These are phyloP conservation scores for Pterocles gutturalis DNA, from an alignment of 2,113 vertebrate species.

Conservation along the genomic window DNA sequence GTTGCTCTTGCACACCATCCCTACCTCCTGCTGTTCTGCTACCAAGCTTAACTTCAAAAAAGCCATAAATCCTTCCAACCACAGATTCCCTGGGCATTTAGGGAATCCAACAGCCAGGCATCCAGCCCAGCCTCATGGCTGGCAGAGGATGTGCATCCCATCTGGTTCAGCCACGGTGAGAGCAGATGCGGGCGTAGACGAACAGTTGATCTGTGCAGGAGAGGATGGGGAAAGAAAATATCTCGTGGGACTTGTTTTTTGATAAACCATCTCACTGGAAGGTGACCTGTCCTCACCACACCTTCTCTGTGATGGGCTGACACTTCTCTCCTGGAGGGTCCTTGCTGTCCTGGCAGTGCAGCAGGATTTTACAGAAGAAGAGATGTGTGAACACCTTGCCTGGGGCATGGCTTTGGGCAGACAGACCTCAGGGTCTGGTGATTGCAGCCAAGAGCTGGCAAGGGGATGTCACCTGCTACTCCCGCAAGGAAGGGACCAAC, in stretches of 20 bases:
- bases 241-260: neutral
- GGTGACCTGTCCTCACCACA: neutral
- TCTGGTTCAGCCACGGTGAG: accelerated
- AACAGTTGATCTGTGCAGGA: neutral
- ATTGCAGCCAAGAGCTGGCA: neutral
- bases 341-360: neutral
- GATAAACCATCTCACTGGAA: neutral
- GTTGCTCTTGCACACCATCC: neutral
- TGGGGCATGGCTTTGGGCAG: neutral
- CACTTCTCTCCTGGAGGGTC: neutral
- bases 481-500: too few relatives aligned
- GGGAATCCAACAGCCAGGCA: neutral
- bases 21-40: neutral
- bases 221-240: neutral
- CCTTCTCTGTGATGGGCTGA: neutral
- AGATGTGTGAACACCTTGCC: neutral
- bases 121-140: neutral
- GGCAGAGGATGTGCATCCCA: neutral
- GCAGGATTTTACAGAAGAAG: neutral
- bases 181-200: accelerated
- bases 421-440: neutral
- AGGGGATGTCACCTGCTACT: too few relatives aligned
- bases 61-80: neutral
- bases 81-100: neutral
- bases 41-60: neutral